Conservation (phyloP, 1,140 invertebrate genomes). For the Drosophila tristis region DNA sequence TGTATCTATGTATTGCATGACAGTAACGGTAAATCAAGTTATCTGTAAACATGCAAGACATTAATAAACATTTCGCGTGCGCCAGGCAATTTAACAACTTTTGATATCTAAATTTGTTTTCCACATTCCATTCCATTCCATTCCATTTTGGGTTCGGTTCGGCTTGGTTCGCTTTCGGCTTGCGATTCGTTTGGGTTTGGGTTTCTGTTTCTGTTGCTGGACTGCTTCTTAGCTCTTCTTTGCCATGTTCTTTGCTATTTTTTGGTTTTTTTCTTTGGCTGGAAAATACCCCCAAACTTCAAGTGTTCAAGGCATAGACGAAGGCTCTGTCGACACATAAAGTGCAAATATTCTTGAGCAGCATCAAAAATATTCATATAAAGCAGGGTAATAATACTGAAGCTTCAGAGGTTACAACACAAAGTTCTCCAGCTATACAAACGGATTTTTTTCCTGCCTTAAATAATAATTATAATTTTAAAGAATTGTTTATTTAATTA, state of each 20-base stretch:
- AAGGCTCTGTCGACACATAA: no score
- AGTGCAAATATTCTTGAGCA: not conserved
- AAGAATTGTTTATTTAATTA: no score
- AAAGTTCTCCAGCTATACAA: not conserved
- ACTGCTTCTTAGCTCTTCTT: slow-evolving; percentile 38
- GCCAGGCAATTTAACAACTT: slow-evolving; percentile 83
- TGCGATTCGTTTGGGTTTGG: no score
- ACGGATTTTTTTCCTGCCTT: no score
- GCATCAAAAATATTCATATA: not conserved
- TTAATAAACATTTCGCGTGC: slow-evolving; percentile 84
- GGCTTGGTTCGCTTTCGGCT: not conserved
- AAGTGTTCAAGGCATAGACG: no score
- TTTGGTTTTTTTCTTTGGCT: slow-evolving; percentile 24
- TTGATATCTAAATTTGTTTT: slow-evolving; percentile 83
- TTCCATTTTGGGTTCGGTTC: slow-evolving; percentile 30
- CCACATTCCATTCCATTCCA: slow-evolving; percentile 49
- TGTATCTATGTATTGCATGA: slow-evolving; percentile 75
- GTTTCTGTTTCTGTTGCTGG: not conserved
- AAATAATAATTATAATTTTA: no score
- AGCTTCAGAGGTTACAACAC: not conserved
- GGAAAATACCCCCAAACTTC: no score
- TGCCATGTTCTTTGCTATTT: slow-evolving; percentile 47
- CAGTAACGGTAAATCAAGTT: slow-evolving; percentile 82
- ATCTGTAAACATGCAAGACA: slow-evolving; percentile 82
- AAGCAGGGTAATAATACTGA: not conserved